Percentiles rank a stretch among this genome's conserved stretches.
Conservation (phyloP, 2,888 invertebrate species). For the Nomada fucata region DNA sequence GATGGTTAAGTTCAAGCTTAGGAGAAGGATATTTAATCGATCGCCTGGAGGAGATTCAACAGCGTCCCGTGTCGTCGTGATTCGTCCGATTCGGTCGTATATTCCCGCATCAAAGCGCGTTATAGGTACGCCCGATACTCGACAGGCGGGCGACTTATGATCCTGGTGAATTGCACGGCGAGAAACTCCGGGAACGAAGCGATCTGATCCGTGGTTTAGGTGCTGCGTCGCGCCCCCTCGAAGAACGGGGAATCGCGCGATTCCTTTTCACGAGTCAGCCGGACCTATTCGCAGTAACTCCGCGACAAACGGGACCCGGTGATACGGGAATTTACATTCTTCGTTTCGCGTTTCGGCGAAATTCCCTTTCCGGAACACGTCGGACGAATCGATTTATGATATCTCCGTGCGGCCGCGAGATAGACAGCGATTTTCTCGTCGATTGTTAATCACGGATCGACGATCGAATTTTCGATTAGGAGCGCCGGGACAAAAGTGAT, state of each 20-base stretch:
- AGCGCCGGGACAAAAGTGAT: too few relatives aligned
- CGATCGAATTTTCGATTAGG: too few relatives aligned
- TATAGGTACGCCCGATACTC: constrained; percentile 31
- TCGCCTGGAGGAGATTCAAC: constrained; percentile 7
- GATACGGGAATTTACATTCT: constrained; percentile 30
- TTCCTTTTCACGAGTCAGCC: constrained; percentile 25
- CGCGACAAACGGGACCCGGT: not conserved
- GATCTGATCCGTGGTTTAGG: too few relatives aligned
- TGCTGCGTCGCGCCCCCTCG: not conserved
- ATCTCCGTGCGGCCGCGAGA: too few relatives aligned
- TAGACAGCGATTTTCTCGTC: too few relatives aligned
- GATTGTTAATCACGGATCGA: too few relatives aligned
- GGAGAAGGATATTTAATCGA: constrained; percentile 5
- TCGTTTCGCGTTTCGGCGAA: not conserved
- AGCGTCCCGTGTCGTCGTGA: constrained; percentile 6
- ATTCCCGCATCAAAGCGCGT: constrained; percentile 22
- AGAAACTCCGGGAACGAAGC: constrained; percentile 25
- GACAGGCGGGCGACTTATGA: constrained; percentile 38
- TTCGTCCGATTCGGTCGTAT: constrained; percentile 15
- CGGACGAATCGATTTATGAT: not conserved
- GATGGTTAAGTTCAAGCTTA: constrained; percentile 1
- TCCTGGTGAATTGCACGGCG: constrained; percentile 29
- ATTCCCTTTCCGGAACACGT: not conserved
- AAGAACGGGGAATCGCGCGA: constrained; percentile 23
- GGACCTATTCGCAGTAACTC: constrained; percentile 10